Evolutionary conservation across 2,113 vertebrate genomes (phyloP).

Genomic region (Piliocolobus tephrosceles): DNA sequence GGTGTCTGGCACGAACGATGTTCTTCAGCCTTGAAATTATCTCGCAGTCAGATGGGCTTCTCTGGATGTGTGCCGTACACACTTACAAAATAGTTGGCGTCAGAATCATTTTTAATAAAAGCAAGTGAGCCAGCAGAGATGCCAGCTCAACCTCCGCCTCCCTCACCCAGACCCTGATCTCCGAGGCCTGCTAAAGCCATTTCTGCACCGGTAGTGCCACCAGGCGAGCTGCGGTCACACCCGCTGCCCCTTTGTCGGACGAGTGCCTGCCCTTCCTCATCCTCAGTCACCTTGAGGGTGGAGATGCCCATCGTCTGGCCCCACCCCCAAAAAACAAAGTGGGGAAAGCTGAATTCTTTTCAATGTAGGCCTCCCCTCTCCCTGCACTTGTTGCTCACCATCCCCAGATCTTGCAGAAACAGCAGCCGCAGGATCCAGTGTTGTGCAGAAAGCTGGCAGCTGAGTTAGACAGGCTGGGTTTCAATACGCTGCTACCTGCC

Average conservation of each 20-base stretch:
- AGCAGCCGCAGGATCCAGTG: fast-evolving
- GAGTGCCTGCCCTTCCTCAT: not conserved
- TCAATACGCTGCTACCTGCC: not conserved
- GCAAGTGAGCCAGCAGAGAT: constrained; percentile 11
- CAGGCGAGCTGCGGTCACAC: not conserved
- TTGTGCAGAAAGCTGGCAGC: fast-evolving
- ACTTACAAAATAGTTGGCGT: constrained; percentile 15
- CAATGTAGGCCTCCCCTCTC: too few relatives aligned
- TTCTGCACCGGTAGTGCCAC: fast-evolving
- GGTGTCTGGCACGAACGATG: not conserved
- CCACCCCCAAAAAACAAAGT: not conserved
- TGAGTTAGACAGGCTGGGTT: not conserved
- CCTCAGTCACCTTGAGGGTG: not conserved
- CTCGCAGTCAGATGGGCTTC: constrained; percentile 46
- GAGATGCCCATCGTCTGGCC: not conserved
- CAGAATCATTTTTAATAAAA: constrained; percentile 67
- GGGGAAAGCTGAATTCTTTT: not conserved
- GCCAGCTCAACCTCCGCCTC: not conserved
- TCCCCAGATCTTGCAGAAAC: not conserved
- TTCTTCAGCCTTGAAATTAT: constrained; percentile 54
- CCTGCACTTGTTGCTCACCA: not conserved
- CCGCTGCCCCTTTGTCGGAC: not conserved
- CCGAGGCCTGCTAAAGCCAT: not conserved
- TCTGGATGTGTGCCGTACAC: constrained; percentile 15
- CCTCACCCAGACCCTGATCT: not conserved